phyloP scores from a whole-genome alignment of 2,113 vertebrate genomes.

The Hyperoodon ampullatus region DNA sequence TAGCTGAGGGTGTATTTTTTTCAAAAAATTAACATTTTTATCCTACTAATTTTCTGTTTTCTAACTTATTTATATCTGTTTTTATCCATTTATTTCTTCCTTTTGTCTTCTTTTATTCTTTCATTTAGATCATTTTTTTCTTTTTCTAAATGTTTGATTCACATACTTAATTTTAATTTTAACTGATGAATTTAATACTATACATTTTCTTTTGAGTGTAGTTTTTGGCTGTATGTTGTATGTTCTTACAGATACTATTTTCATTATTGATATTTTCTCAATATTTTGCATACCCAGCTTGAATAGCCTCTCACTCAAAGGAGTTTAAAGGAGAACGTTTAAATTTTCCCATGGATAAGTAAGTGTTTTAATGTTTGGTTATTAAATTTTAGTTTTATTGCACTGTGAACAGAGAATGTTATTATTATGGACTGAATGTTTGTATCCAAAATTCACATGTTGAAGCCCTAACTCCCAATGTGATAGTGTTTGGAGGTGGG shows the following conservation, averaged over 20 bases:
- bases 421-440: background rate
- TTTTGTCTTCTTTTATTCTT: background rate
- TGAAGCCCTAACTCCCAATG: background rate
- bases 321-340: background rate
- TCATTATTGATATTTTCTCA: background rate
- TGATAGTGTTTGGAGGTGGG: background rate
- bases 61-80: background rate
- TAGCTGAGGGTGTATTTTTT: background rate
- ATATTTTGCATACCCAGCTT: background rate
- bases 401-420: background rate
- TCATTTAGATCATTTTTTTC: background rate
- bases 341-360: background rate
- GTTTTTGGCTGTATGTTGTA: background rate
- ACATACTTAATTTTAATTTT: background rate
- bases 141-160: background rate
- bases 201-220: background rate
- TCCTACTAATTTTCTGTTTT: background rate
- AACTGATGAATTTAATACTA: background rate
- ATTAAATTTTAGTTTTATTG: background rate
- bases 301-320: background rate
- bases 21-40: background rate
- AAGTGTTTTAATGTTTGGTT: background rate
- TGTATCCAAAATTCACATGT: background rate
- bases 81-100: background rate
- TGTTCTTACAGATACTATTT: background rate